Evolutionary conservation across 2,888 invertebrate genomes (phyloP), one percentile per base, ranked within the genome.

Genomic region (Timema cristinae): DNA sequence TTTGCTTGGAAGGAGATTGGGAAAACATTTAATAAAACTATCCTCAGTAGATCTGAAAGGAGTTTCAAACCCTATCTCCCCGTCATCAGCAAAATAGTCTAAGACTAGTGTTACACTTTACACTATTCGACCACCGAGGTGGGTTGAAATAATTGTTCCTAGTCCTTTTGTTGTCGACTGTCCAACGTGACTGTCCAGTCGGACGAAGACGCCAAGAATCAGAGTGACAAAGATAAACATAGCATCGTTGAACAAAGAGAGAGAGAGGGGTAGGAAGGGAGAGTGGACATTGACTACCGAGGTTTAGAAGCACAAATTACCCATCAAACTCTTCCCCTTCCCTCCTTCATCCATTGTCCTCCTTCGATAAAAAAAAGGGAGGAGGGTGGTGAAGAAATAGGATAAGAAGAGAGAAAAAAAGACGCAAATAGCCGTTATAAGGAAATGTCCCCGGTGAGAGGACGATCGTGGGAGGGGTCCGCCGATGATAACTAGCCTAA

Each of bases 351-450:
- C 68, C 68, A 54, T 68, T 68, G 68, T 68, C 68, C 52, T 52
- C 54, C 52, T 47, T n/a, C 52, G 54, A 52, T 52, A 68, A 68
- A 68, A 68, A 54, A 32, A 48, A 49, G 54, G 13, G 13, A 59
- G 15, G 59, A 11, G 63, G 48, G 47, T 32, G n/a, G 63, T 11
- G 63, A 63, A 63, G 63, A 63, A 16, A 47, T 63, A 32, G 47
- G 63, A 63, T 63, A 63, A 63, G 48, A 13, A 48, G 63, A 15
- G 63, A 48, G 15, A 48, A 63, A 32, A 68, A 68, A 71, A 71
- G 67, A 67, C 54, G 67, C 51, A 71, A 71, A 71, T 71, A 71
- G 71, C 71, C 71, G 56, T 71, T 71, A 67, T 71, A 71, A 71
- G 71, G 71, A 71, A 71, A 71, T 71, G 71, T 68, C 47, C 52